Percentiles rank a stretch among this genome's conserved stretches.
phyloP scores from a whole-genome alignment of 1,140 invertebrate genomes.

The Copidosoma floridanum region DNA sequence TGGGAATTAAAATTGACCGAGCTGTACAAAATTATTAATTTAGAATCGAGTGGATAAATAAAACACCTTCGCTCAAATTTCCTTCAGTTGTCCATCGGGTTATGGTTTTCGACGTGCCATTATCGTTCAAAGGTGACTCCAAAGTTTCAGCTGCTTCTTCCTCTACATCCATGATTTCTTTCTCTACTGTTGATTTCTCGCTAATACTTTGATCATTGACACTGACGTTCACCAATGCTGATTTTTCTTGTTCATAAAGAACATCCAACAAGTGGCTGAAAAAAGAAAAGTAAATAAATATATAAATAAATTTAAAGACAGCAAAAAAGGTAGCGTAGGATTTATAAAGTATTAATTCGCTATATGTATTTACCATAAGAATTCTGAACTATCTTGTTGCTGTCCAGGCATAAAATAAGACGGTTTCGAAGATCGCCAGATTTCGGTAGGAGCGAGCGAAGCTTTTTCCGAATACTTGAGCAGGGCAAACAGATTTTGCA shows the following conservation, averaged over 20 bases:
- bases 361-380: constrained; percentile 65
- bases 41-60: no score
- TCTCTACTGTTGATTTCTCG: constrained; percentile 38
- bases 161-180: constrained; percentile 31
- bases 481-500: constrained; percentile 74
- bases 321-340: not conserved
- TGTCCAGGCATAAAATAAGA: constrained; percentile 72
- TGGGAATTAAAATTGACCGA: not conserved
- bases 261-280: constrained; percentile 64
- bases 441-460: constrained; percentile 68
- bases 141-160: constrained; percentile 20
- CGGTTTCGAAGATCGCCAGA: constrained; percentile 67
- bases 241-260: constrained; percentile 69
- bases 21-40: not conserved
- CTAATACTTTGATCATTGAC: constrained; percentile 29
- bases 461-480: constrained; percentile 67
- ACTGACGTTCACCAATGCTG: constrained; percentile 20
- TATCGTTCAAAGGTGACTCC: constrained; percentile 12
- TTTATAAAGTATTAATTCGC: not conserved
- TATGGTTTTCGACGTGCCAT: constrained; percentile 25
- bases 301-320: not conserved
- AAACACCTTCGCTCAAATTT: constrained; percentile 50
- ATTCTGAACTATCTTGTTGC: constrained; percentile 88
- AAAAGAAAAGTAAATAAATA: not conserved
- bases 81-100: constrained; percentile 56